phyloP scores from a whole-genome alignment of 2,888 invertebrate species.

The Margaritifera margaritifera region DNA sequence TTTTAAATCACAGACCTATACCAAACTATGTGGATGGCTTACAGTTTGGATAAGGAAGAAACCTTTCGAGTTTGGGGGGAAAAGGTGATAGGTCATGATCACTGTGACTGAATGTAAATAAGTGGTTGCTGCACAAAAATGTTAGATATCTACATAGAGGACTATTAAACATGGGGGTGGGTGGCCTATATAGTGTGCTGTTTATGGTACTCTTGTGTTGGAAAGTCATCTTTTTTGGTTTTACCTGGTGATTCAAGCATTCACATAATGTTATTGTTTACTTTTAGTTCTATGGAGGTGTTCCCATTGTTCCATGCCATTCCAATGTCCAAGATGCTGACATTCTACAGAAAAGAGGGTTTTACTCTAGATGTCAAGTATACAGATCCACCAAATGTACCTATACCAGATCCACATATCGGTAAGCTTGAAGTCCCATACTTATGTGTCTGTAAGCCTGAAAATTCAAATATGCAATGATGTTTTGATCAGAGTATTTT shows the following conservation, averaged over 20 bases:
- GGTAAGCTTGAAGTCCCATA: slow-evolving; percentile 41
- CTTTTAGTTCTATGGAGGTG: slow-evolving; percentile 86
- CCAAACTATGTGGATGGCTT: too few relatives aligned
- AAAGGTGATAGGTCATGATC: too few relatives aligned
- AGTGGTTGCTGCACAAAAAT: too few relatives aligned
- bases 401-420: slow-evolving; percentile 66
- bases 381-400: slow-evolving; percentile 75
- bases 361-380: slow-evolving; percentile 92
- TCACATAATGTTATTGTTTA: slow-evolving; percentile 4
- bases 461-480: too few relatives aligned
- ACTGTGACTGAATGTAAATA: too few relatives aligned
- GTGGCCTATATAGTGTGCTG: not conserved
- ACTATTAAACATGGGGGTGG: too few relatives aligned
- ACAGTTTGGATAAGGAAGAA: too few relatives aligned
- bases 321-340: slow-evolving; percentile 95
- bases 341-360: slow-evolving; percentile 91
- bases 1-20: too few relatives aligned
- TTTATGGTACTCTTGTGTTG: not conserved
- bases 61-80: too few relatives aligned
- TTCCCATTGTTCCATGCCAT: slow-evolving; percentile 90
- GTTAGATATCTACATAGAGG: too few relatives aligned
- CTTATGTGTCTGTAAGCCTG: not conserved
- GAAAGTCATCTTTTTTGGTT: not conserved
- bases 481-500: too few relatives aligned
- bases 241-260: not conserved